Conservation (phyloP, 1,140 invertebrate species). For the Drosophila trapezifrons region DNA sequence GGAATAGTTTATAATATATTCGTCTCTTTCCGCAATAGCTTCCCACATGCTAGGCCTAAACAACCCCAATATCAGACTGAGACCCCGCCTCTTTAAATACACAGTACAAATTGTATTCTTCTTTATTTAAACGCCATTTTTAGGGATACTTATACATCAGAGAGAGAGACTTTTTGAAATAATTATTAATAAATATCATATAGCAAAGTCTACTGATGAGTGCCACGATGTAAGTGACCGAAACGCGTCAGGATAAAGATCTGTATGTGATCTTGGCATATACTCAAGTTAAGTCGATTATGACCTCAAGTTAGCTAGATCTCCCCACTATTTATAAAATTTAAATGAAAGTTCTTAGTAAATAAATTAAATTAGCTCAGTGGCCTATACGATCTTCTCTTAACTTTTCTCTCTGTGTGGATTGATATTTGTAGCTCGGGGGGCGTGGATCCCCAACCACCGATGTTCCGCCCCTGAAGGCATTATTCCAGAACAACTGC, state of each 20-base stretch:
- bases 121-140: not conserved
- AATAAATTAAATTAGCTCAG: too few species aligned
- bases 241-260: too few species aligned
- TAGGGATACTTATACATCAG: not conserved
- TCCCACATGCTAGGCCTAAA: constrained; percentile 11
- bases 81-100: constrained; percentile 13
- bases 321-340: too few species aligned
- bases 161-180: too few species aligned
- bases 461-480: constrained; percentile 23
- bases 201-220: too few species aligned
- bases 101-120: not conserved
- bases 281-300: too few species aligned
- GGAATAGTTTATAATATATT: constrained; percentile 8
- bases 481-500: constrained; percentile 37
- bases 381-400: too few species aligned
- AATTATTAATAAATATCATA: too few species aligned
- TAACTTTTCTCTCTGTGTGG: not conserved
- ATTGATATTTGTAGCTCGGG: constrained; percentile 11
- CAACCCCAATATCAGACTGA: constrained; percentile 21
- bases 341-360: too few species aligned
- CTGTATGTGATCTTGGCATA: too few species aligned
- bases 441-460: constrained; percentile 38
- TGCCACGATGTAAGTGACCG: too few species aligned
- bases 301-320: too few species aligned
- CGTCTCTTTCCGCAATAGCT: constrained; percentile 17